These are phyloP conservation scores for Thunnus maccoyii DNA, from an alignment of 2,113 vertebrate species.

Conservation along the genomic window DNA sequence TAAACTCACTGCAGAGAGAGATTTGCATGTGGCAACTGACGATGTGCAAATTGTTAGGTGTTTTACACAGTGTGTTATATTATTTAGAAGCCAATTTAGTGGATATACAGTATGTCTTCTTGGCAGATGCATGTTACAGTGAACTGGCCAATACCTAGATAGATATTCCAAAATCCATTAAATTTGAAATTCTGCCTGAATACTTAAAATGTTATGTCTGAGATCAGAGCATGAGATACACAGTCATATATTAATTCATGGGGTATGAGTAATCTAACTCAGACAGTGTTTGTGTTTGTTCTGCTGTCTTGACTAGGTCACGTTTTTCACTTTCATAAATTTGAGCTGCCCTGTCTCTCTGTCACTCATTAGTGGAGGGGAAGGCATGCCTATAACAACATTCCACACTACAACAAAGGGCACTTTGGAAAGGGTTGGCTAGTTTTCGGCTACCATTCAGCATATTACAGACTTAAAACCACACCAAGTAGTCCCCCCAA, in stretches of 20 bases:
- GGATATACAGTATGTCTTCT: neutral
- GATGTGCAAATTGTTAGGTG: too few species aligned
- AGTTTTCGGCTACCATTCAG: neutral
- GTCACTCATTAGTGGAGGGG: constrained; percentile 18
- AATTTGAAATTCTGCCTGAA: neutral
- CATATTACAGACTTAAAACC: neutral
- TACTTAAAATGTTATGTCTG: neutral
- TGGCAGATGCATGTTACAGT: neutral
- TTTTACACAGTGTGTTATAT: too few species aligned
- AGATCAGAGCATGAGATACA: neutral
- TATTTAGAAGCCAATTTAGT: neutral
- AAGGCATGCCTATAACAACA: neutral
- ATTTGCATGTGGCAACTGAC: neutral
- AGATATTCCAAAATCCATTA: neutral
- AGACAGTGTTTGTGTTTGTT: neutral
- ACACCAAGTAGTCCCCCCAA: neutral
- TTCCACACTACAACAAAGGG: neutral
- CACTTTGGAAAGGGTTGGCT: neutral
- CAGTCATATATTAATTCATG: neutral
- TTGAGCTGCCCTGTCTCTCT: constrained; percentile 8
- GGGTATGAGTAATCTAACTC: neutral
- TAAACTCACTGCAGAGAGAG: neutral
- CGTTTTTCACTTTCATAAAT: neutral
- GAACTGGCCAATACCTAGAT: neutral
- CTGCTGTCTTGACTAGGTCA: neutral